A percentile compares a stretch with the other conserved stretches of the same genome.
phyloP scores from a whole-genome alignment of 2,888 invertebrate genomes.

The Calameuta pallipes region DNA sequence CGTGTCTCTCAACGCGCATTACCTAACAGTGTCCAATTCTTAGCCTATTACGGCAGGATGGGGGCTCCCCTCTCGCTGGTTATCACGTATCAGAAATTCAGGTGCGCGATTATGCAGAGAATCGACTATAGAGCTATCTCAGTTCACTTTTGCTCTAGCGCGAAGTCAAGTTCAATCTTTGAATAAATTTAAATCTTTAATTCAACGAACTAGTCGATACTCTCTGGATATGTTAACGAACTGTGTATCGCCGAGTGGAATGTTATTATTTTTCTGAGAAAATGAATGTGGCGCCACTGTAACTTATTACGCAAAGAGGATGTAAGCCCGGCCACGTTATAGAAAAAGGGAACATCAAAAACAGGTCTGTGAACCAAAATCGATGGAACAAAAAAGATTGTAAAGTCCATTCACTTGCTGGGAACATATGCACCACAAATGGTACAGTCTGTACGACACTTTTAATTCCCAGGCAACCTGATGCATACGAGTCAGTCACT shows the following conservation, averaged over 20 bases:
- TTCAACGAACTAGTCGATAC: neutral
- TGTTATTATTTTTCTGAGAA: neutral
- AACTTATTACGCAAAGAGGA: constrained; percentile 4
- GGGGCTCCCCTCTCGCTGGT: no score
- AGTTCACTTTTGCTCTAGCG: neutral
- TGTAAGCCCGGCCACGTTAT: neutral
- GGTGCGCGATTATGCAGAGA: no score
- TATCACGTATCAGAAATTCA: no score
- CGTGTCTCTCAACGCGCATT: no score
- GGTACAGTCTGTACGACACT: constrained; percentile 27
- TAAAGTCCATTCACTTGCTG: neutral
- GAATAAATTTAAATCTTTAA: neutral
- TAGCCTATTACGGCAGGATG: no score
- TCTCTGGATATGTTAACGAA: neutral
- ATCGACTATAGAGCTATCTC: neutral
- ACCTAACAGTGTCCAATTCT: no score
- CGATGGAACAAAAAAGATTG: constrained; percentile 10
- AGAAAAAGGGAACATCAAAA: neutral
- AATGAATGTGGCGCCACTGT: neutral
- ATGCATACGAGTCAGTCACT: constrained; percentile 34
- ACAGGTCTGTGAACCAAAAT: constrained; percentile 4
- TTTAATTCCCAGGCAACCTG: constrained; percentile 36
- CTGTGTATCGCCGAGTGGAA: neutral
- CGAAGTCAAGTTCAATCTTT: neutral
- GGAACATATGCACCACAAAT: constrained; percentile 54